Evolutionary conservation across 2,888 invertebrate species (phyloP).

Genomic region (Blastobasis lacticolella): DNA sequence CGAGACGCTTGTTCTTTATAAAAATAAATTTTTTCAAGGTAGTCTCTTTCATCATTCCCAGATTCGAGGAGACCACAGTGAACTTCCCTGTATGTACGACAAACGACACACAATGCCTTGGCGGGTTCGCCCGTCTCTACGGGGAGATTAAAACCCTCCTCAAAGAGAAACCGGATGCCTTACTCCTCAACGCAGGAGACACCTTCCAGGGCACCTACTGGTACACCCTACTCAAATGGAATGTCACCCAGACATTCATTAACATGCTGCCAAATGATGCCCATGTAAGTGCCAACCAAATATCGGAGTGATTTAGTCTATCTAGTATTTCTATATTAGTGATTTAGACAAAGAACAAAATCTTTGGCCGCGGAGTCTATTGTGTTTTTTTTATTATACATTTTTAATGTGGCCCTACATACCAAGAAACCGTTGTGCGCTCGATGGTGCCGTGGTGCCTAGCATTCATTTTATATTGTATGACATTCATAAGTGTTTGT

Average conservation of each 20-base stretch:
- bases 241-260: conserved; percentile 81
- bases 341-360: too few relatives aligned
- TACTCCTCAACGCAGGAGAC: conserved; percentile 88
- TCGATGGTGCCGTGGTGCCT: too few relatives aligned
- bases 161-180: conserved; percentile 65
- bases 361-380: too few relatives aligned
- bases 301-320: not conserved
- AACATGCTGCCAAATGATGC: conserved; percentile 84
- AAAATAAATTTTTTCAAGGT: too few relatives aligned
- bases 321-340: too few relatives aligned
- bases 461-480: too few relatives aligned
- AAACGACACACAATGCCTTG: conserved; percentile 72
- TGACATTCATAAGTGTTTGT: too few relatives aligned
- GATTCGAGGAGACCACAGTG: conserved; percentile 76
- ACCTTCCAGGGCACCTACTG: conserved; percentile 89
- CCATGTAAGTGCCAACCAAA: conserved; percentile 68
- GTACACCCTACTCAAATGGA: conserved; percentile 83
- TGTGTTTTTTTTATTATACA: too few relatives aligned
- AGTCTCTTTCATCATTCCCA: conserved; percentile 24
- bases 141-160: conserved; percentile 66
- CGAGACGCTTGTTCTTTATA: too few relatives aligned
- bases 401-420: too few relatives aligned
- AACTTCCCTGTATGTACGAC: conserved; percentile 69
- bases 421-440: too few relatives aligned
- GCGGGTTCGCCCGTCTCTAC: conserved; percentile 80